These are phyloP conservation scores for Darevskia nairensis DNA, from an alignment of 2,797 vertebrate genomes.

Conservation along the genomic window DNA sequence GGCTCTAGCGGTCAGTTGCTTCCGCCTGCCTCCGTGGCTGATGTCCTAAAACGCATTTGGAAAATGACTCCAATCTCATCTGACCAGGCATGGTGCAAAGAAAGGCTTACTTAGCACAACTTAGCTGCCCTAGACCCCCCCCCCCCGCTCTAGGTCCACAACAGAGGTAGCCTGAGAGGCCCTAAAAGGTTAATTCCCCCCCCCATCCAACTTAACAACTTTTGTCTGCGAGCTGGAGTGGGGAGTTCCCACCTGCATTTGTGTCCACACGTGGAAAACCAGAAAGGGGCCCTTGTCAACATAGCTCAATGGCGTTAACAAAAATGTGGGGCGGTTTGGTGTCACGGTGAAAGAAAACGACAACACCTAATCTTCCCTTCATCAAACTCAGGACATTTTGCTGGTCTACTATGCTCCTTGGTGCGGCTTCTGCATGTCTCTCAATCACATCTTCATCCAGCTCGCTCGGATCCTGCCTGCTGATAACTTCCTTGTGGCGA, in stretches of 20 bases:
- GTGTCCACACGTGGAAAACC: too few relatives aligned
- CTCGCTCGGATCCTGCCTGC: constrained; percentile 88
- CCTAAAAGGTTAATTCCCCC: neutral
- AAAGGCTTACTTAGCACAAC: neutral
- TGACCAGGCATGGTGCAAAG: neutral
- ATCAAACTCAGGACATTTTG: constrained; percentile 86
- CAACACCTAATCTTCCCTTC: neutral
- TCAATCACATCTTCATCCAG: constrained; percentile 86
- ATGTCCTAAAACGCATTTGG: neutral
- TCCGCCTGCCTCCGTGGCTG: rapidly evolving
- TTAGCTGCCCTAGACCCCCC: neutral
- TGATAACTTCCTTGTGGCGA: constrained; percentile 87
- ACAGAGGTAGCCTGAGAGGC: neutral
- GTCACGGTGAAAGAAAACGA: constrained; percentile 1
- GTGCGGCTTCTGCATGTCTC: constrained; percentile 85
- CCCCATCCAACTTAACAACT: neutral
- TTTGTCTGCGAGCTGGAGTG: neutral
- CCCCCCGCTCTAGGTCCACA: neutral
- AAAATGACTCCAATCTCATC: neutral
- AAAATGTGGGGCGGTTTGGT: neutral
- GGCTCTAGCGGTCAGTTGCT: neutral
- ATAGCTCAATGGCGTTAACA: neutral
- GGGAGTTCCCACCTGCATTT: neutral
- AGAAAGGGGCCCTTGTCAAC: neutral
- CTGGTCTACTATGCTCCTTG: constrained; percentile 84